Percentiles rank a stretch among this genome's conserved stretches.
Evolutionary conservation across 2,888 invertebrate genomes (phyloP).

Genomic region (Drosophila peninsularis): DNA sequence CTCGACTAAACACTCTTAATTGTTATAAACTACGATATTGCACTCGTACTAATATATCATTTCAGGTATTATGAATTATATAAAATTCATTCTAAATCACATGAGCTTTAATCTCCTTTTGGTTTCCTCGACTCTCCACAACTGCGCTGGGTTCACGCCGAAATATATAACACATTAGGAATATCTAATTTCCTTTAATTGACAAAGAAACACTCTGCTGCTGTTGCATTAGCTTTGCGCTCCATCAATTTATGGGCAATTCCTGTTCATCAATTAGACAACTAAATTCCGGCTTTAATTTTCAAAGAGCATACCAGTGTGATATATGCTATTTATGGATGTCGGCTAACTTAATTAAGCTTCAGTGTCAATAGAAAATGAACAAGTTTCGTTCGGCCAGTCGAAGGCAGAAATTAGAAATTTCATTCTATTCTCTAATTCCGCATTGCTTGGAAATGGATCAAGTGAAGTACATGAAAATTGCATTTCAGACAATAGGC

Average conservation of each 20-base stretch:
- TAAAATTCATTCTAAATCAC: too few species aligned
- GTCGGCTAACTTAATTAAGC: slow-evolving; percentile 6
- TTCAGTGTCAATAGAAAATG: not conserved
- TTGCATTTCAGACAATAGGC: slow-evolving; percentile 54
- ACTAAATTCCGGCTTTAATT: not conserved
- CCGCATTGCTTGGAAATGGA: slow-evolving; percentile 22
- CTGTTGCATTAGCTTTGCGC: not conserved
- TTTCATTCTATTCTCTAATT: slow-evolving; percentile 1
- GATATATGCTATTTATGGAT: not conserved
- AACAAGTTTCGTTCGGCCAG: not conserved
- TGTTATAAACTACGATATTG: too few species aligned
- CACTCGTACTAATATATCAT: too few species aligned
- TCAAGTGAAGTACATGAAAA: slow-evolving; percentile 57
- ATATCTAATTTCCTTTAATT: not conserved
- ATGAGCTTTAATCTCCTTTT: too few species aligned
- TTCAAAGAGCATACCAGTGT: not conserved
- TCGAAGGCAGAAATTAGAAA: not conserved
- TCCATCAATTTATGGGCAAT: not conserved
- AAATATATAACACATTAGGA: not conserved
- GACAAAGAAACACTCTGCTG: not conserved
- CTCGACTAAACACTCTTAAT: too few species aligned
- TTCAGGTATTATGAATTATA: too few species aligned
- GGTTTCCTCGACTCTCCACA: not conserved
- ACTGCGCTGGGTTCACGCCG: fast-evolving
- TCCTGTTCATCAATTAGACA: slow-evolving; percentile 5